Evolutionary conservation across 2,888 invertebrate species (phyloP), one percentile per base, ranked within the genome.

Genomic region (Conops quadrifasciatus): DNA sequence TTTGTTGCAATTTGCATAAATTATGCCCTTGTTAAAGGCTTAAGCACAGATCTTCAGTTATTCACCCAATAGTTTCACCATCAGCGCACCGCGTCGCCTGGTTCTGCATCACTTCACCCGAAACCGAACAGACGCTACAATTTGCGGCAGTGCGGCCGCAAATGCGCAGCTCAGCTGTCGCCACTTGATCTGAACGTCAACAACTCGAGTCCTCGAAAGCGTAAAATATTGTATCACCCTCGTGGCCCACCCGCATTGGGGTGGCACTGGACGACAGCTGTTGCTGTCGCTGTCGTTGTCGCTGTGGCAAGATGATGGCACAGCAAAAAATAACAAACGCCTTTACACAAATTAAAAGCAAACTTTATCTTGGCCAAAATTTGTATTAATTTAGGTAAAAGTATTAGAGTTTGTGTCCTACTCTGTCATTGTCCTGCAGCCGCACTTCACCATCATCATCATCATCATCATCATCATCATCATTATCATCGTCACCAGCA

Each of bases 371-470:
- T 74, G 69, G 73, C 74, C 75, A 78, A 78, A 77, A 75, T 78
- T 77, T 77, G 77, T 77, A 80, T 78, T 78, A 78, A 79, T 80
- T 79, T 79, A 78, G 77, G 77, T 78, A 77, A 78, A 76, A 75
- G 73, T 75, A 76, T 74, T 73, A 73, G 71, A 66, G n/a, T 16
- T 53, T 24, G 36, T 53, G 36, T 65, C 51, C 64, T 65, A 24
- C 53, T 13, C 21, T 53, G 53, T 45, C 24, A 13, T 30, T 56
- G 21, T 53, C 36, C 36, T 36, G 9, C 9, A 9, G 36, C 36
- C 36, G n/a, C n/a, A n/a, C 36, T 36, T 36, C 36, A 36, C 5
- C 5, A 36, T 36, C 36, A 4, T 36, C 36, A 7, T 36, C 36
- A 36, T 36, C 36, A 36, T 36, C 36, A 36, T 36, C 36, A 36